Evolutionary conservation across 2,113 vertebrate genomes (phyloP), one percentile per base, ranked within the genome.

Genomic region (Piprites chloris): DNA sequence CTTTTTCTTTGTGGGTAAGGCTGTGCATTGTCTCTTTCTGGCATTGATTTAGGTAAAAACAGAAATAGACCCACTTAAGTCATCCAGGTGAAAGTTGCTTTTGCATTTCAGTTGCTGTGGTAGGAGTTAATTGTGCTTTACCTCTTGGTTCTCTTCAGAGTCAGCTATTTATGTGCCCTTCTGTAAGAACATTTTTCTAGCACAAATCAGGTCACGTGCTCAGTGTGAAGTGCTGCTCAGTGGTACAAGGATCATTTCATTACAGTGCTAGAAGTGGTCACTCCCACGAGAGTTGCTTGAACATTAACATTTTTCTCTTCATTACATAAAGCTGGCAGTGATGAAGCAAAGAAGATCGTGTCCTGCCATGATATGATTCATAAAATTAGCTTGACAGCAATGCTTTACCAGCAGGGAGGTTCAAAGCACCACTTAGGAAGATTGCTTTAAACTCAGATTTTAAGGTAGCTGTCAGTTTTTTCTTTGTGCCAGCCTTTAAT

Each of bases 381-480:
- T 66, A 90, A 86, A 80, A 69, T 62, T 46, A 72, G 42, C 35
- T 14, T 87, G 75, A 74, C 82, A 71, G 82, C 79, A 87, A 2
- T 79, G 35, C 68, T 93, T 56, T 55, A 67, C 7, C 46, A 85
- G 85, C 71, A 58, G 55, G 6, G 15, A 46, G 39, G 55, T 67
- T 93, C 1, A 2, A 79, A 93, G 61, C 42, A 66, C 72, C 93
- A 90, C 90, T 96, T 94, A 69, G 0, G 6, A 37, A 81, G 68
- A 96, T 95, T 93, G 76, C 89, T 85, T 89, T 86, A 67, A 90
- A 81, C 42, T 77, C 80, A 42, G 44, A 49, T 78, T 89, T 71
- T 79, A 88, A 85, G 53, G 67, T 69, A 68, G 22, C 23, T 63
- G 61, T 59, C 72, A 84, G 35, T 53, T 84, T 76, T 81, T 26